Evolutionary conservation across 2,113 vertebrate species (phyloP).

Genomic region (Nibea coibor): DNA sequence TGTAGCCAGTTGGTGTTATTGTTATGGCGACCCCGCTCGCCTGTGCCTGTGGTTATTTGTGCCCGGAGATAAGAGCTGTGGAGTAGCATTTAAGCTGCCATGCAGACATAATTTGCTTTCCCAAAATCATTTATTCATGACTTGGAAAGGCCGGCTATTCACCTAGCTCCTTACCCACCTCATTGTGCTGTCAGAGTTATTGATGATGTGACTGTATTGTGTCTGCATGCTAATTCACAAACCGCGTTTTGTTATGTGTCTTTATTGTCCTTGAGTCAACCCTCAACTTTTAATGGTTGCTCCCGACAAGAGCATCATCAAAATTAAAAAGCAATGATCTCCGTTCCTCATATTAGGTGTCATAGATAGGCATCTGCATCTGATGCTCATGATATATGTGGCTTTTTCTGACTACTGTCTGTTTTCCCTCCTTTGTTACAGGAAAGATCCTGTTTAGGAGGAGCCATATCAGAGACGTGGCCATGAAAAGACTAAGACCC

Average conservation of each 20-base stretch:
- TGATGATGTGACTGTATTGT: constrained; percentile 44
- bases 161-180: constrained; percentile 36
- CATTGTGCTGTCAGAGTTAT: constrained; percentile 68
- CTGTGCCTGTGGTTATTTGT: constrained; percentile 46
- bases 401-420: neutral
- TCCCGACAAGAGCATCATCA: neutral
- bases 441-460: constrained; percentile 98
- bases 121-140: constrained; percentile 65
- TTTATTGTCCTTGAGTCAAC: constrained; percentile 29
- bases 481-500: constrained; percentile 94
- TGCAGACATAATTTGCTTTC: constrained; percentile 39
- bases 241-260: constrained; percentile 9
- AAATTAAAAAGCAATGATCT: neutral
- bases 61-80: constrained; percentile 44
- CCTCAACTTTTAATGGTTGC: neutral
- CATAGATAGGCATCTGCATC: neutral
- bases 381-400: neutral
- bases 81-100: constrained; percentile 30
- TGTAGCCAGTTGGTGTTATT: constrained; percentile 66
- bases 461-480: constrained; percentile 97
- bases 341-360: neutral
- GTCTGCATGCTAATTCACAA: constrained; percentile 60
- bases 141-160: constrained; percentile 59
- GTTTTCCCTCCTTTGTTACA: constrained; percentile 64
- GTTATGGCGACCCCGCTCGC: constrained; percentile 46